phyloP scores from a whole-genome alignment of 2,797 vertebrate species.

The Coccyzus lansbergi region DNA sequence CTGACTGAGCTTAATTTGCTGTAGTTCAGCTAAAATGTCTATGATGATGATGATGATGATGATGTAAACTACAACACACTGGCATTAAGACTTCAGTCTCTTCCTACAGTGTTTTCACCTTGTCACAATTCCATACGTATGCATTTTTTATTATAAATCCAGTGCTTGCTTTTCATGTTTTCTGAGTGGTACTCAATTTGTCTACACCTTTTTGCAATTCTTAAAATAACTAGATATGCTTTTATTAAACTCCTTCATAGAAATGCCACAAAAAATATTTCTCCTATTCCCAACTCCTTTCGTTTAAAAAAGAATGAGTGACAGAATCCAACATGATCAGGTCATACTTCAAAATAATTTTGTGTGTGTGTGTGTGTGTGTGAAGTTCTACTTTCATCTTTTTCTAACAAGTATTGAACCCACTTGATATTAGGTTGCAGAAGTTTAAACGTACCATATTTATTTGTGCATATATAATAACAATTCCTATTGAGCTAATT shows the following conservation, averaged over 20 bases:
- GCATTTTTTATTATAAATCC: neutral
- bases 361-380: neutral
- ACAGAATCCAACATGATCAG: neutral
- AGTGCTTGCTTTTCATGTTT: neutral
- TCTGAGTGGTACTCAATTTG: neutral
- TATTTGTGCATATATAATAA: neutral
- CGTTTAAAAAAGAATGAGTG: too few relatives aligned
- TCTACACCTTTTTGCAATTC: neutral
- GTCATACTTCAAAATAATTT: neutral
- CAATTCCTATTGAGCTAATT: neutral
- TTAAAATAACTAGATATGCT: neutral
- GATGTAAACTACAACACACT: neutral
- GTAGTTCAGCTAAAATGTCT: neutral
- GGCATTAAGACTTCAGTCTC: neutral
- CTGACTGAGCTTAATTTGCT: neutral
- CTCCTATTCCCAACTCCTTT: neutral
- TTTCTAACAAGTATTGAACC: neutral
- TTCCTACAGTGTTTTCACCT: neutral
- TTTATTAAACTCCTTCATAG: neutral
- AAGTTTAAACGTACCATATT: neutral
- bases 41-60: too few relatives aligned
- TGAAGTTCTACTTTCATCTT: neutral
- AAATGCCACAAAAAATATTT: neutral
- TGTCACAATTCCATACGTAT: neutral
- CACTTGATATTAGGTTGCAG: neutral